Conservation (phyloP, 1,140 invertebrate genomes). For the Cydia amplana region DNA sequence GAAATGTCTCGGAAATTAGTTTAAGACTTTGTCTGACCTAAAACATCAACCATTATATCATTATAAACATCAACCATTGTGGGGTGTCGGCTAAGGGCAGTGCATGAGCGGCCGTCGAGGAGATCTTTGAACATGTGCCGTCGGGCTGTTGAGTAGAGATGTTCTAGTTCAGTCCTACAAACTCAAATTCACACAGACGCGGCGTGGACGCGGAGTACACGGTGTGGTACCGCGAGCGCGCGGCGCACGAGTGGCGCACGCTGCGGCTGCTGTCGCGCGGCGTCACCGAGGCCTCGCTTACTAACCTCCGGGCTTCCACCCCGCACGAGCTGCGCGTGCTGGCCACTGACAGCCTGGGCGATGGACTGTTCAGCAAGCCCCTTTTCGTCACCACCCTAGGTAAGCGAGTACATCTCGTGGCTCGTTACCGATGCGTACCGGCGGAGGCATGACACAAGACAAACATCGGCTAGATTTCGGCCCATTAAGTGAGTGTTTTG, state of each 20-base stretch:
- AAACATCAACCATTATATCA: too few species aligned
- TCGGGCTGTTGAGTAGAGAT: not conserved
- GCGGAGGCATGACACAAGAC: too few species aligned
- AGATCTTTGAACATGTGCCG: too few species aligned
- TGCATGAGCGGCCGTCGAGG: too few species aligned
- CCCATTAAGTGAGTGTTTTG: too few species aligned
- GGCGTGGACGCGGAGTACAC: constrained; percentile 91
- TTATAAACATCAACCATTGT: too few species aligned
- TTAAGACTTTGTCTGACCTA: too few species aligned
- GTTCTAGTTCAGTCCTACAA: not conserved
- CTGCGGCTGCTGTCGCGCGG: constrained; percentile 84
- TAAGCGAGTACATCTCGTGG: constrained; percentile 38
- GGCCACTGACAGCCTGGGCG: constrained; percentile 90
- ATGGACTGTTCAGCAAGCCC: constrained; percentile 94
- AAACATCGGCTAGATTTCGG: too few species aligned
- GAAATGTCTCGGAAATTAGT: too few species aligned
- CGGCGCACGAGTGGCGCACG: constrained; percentile 88
- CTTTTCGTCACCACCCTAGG: constrained; percentile 88
- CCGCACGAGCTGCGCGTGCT: constrained; percentile 96
- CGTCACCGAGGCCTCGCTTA: constrained; percentile 88
- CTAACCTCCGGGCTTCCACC: constrained; percentile 86
- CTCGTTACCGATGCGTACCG: too few species aligned
- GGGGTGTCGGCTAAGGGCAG: too few species aligned
- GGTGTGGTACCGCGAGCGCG: constrained; percentile 89
- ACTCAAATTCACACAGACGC: constrained; percentile 75